Evolutionary conservation across 1,140 invertebrate species (phyloP).

Genomic region (Latrodectus geometricus): DNA sequence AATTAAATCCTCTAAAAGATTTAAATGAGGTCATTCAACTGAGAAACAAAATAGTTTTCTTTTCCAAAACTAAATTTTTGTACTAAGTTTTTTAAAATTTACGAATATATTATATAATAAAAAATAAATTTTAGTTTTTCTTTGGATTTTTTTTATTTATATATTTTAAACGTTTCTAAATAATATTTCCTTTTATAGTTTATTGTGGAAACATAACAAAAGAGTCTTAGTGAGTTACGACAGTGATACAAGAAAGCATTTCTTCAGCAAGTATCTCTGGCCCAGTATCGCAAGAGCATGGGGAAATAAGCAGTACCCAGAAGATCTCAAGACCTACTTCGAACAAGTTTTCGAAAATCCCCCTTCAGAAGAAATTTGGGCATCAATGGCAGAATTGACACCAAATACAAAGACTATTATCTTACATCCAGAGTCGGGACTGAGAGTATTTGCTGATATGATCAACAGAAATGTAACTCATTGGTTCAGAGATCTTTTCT

Average conservation of each 20-base stretch:
- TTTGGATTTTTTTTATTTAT: too few relatives aligned
- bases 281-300: conserved; percentile 73
- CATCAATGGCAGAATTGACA: conserved; percentile 84
- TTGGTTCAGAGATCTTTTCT: conserved; percentile 76
- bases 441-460: conserved; percentile 77
- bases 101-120: neutral
- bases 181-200: conserved; percentile 65
- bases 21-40: too few relatives aligned
- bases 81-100: too few relatives aligned
- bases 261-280: conserved; percentile 67
- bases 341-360: conserved; percentile 49
- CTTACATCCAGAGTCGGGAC: conserved; percentile 67
- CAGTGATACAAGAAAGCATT: conserved; percentile 64
- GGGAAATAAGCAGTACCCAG: conserved; percentile 73
- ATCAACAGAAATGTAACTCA: conserved; percentile 78
- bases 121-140: conserved; percentile 68
- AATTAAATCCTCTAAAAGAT: too few relatives aligned
- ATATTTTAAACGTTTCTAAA: too few relatives aligned
- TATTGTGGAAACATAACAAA: conserved; percentile 72
- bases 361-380: conserved; percentile 74
- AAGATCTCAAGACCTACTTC: conserved; percentile 71
- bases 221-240: conserved; percentile 74
- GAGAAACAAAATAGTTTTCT: too few relatives aligned
- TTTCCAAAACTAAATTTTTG: too few relatives aligned
- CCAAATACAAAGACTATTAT: conserved; percentile 78